Percentiles rank a stretch among this genome's conserved stretches.
These are phyloP conservation scores for Drosophila ironensis DNA, from an alignment of 1,140 invertebrate species.

Conservation along the genomic window DNA sequence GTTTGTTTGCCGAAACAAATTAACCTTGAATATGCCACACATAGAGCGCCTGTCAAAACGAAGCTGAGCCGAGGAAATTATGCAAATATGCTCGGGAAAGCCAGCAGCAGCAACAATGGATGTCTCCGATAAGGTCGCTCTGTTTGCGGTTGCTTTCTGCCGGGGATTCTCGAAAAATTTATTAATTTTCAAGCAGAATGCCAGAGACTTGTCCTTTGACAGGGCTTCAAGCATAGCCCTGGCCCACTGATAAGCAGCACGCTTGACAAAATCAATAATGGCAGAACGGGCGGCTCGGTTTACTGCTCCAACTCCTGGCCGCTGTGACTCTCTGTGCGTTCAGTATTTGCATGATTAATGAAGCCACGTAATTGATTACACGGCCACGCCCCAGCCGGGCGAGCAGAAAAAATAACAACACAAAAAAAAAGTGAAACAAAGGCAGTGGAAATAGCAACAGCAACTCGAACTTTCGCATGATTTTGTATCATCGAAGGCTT, in stretches of 20 bases:
- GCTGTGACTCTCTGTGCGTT: slow-evolving; percentile 19
- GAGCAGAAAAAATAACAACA: not conserved
- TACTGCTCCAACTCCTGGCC: slow-evolving; percentile 25
- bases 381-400: slow-evolving; percentile 44
- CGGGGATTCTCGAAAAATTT: slow-evolving; percentile 39
- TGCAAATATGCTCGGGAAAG: slow-evolving; percentile 46
- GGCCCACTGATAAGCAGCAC: slow-evolving; percentile 44
- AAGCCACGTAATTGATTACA: slow-evolving; percentile 76
- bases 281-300: slow-evolving; percentile 2
- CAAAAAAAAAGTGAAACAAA: slow-evolving; percentile 8
- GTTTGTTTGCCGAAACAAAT: slow-evolving; percentile 70
- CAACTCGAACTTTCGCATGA: slow-evolving; percentile 28
- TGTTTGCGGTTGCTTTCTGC: not conserved
- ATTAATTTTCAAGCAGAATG: slow-evolving; percentile 61
- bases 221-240: too few relatives aligned
- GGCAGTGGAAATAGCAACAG: slow-evolving; percentile 3
- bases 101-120: slow-evolving; percentile 25
- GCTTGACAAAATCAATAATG: slow-evolving; percentile 70
- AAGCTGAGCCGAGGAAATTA: slow-evolving; percentile 37
- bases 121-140: slow-evolving; percentile 26
- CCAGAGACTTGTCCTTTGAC: slow-evolving; percentile 49
- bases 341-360: slow-evolving; percentile 77
- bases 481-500: slow-evolving; percentile 56
- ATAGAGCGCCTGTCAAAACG: slow-evolving; percentile 32
- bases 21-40: slow-evolving; percentile 60